phyloP scores from a whole-genome alignment of 2,797 vertebrate species.

The Urophycis tenuis region DNA sequence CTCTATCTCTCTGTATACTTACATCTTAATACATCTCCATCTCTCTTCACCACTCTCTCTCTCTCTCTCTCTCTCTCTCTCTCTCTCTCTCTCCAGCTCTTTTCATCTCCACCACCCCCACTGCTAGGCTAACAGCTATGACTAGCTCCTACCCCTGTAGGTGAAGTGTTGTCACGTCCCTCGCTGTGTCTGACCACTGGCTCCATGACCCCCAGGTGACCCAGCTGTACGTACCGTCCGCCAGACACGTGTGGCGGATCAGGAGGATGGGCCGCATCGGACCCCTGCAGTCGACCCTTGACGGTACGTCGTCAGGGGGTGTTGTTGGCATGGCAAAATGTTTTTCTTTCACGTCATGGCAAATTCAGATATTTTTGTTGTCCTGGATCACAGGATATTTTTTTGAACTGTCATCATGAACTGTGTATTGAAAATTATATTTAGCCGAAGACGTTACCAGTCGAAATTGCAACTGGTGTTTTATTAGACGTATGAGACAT shows the following conservation, averaged over 20 bases:
- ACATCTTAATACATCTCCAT: no score
- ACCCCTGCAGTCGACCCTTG: constrained; percentile 90
- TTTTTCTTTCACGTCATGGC: no score
- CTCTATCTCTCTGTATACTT: no score
- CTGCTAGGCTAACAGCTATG: no score
- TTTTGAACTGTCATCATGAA: no score
- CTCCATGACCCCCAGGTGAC: constrained; percentile 75
- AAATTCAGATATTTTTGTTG: no score
- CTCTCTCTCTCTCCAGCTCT: background rate
- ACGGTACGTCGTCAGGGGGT: constrained; percentile 68
- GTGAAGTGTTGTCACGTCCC: background rate
- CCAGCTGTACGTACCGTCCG: constrained; percentile 92
- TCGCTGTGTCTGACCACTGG: background rate
- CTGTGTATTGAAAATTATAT: no score
- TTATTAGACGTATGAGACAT: no score
- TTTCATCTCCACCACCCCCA: background rate
- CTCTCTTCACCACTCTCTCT: background rate
- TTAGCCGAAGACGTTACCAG: no score
- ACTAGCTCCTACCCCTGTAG: no score
- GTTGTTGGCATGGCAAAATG: background rate
- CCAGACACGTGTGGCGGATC: constrained; percentile 89
- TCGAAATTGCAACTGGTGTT: no score
- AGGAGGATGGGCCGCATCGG: constrained; percentile 95
- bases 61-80: background rate
- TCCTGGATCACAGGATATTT: background rate